Percentiles rank a stretch among this genome's conserved stretches.
These are phyloP conservation scores for Brachymystax lenok DNA, from an alignment of 2,797 vertebrate species.

Conservation along the genomic window DNA sequence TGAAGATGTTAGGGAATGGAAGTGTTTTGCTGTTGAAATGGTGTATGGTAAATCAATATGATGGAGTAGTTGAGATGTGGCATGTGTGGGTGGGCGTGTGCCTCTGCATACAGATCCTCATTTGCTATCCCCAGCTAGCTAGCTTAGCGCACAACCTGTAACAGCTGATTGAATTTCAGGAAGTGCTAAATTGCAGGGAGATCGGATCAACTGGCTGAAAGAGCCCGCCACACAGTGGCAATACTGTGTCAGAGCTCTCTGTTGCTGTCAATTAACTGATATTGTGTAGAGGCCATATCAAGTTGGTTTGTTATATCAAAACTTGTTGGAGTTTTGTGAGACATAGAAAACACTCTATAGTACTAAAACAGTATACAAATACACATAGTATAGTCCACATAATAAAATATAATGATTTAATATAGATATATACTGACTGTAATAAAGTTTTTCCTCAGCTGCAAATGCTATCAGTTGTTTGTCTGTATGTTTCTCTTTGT, in stretches of 20 bases:
- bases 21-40: not conserved
- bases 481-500: not conserved
- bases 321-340: not conserved
- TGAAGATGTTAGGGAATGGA: not conserved
- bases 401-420: not conserved
- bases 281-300: slow-evolving; percentile 14
- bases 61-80: not conserved
- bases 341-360: not conserved
- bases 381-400: not conserved
- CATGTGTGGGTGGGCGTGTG: not conserved
- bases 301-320: not conserved
- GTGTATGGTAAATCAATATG: slow-evolving; percentile 4
- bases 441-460: not conserved
- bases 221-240: slow-evolving; percentile 37
- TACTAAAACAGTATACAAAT: not conserved
- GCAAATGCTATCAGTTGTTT: not conserved
- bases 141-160: not conserved
- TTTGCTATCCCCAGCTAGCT: not conserved
- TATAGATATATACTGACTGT: not conserved
- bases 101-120: slow-evolving; percentile 4
- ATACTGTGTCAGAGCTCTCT: slow-evolving; percentile 44
- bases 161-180: not conserved
- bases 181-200: slow-evolving; percentile 37
- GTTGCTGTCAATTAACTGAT: slow-evolving; percentile 41
- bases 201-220: slow-evolving; percentile 47